phyloP scores from a whole-genome alignment of 1,140 invertebrate genomes.

The Zelostemma sp. region DNA sequence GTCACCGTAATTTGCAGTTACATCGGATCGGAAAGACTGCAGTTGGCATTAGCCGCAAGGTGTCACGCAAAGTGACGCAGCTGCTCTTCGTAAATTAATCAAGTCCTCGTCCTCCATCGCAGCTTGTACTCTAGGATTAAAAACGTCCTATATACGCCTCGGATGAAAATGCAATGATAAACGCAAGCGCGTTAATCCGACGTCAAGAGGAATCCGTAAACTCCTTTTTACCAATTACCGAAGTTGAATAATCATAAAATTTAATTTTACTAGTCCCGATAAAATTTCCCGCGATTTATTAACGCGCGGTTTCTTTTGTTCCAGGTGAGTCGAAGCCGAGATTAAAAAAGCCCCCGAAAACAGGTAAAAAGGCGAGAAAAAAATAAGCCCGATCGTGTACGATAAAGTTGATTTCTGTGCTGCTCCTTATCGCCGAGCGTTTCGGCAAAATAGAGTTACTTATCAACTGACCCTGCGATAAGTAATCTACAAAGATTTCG shows the following conservation, averaged over 20 bases:
- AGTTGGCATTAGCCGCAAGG: conserved; percentile 27
- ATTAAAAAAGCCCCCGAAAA: too few relatives aligned
- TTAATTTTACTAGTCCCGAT: too few relatives aligned
- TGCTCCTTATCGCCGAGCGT: background rate
- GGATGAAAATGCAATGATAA: background rate
- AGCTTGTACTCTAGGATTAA: conserved; percentile 43
- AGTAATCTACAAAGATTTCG: conserved; percentile 4
- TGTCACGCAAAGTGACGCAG: conserved; percentile 53
- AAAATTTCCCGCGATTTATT: background rate
- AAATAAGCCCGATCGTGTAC: too few relatives aligned
- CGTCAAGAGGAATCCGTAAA: too few relatives aligned
- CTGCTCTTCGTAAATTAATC: conserved; percentile 59
- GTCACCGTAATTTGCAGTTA: conserved; percentile 28
- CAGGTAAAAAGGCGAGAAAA: too few relatives aligned
- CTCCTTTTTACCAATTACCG: too few relatives aligned
- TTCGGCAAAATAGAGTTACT: conserved; percentile 19
- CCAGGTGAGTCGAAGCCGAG: background rate
- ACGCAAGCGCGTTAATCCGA: conserved; percentile 39
- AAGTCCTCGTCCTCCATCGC: conserved; percentile 50
- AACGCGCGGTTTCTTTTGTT: background rate
- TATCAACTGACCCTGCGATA: conserved; percentile 21
- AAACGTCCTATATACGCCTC: conserved; percentile 29
- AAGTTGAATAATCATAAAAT: too few relatives aligned
- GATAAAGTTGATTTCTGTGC: too few relatives aligned
- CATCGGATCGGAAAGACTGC: conserved; percentile 35